A percentile compares a stretch with the other conserved stretches of the same genome.
phyloP scores from a whole-genome alignment of 2,113 vertebrate genomes.

The Ovis aries region DNA sequence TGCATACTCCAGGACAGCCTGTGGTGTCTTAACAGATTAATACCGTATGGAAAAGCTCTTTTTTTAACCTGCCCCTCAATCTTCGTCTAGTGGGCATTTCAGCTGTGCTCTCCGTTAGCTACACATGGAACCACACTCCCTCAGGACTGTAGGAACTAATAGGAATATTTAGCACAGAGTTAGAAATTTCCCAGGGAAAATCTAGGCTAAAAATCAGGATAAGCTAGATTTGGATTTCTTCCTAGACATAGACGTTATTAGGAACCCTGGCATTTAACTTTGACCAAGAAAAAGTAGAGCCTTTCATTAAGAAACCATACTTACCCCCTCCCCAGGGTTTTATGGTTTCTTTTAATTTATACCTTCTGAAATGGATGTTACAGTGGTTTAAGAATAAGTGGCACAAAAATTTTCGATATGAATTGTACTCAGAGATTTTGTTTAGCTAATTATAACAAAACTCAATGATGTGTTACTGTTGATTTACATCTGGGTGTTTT shows the following conservation, averaged over 20 bases:
- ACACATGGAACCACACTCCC: neutral
- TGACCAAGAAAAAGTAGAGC: neutral
- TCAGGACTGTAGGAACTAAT: neutral
- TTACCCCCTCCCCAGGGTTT: neutral
- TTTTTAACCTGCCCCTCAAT: neutral
- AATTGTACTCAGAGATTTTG: neutral
- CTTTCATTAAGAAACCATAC: neutral
- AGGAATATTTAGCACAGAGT: neutral
- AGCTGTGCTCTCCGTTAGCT: neutral
- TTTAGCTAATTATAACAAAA: neutral
- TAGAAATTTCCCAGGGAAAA: neutral
- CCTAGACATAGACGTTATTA: neutral
- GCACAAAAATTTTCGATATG: neutral
- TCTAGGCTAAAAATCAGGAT: neutral
- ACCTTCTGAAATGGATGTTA: neutral
- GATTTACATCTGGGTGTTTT: neutral
- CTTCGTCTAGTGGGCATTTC: neutral
- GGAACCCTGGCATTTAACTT: neutral
- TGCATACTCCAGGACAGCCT: neutral
- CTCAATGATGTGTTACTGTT: neutral
- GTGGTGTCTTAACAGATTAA: neutral
- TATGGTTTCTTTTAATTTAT: neutral
- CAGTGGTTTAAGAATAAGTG: neutral
- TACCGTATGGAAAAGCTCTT: neutral
- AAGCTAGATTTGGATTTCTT: neutral